Conservation (phyloP, 2,113 vertebrate species). For the Cettia cetti region DNA sequence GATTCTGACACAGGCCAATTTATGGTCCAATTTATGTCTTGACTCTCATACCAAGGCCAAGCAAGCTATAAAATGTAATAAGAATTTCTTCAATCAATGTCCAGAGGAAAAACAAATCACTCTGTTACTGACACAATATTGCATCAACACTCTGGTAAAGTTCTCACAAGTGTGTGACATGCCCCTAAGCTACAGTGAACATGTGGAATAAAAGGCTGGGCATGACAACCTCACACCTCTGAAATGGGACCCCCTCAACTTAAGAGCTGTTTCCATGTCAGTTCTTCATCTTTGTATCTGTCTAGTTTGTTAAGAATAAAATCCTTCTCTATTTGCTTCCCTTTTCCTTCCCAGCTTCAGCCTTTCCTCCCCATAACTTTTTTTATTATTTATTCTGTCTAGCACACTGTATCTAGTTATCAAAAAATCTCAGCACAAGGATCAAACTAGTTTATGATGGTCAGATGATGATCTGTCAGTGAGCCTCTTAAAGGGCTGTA, state of each 20-base stretch:
- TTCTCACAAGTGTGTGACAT: conserved; percentile 74
- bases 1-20: conserved; percentile 78
- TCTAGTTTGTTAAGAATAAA: conserved; percentile 39
- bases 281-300: conserved; percentile 16
- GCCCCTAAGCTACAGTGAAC: conserved; percentile 61
- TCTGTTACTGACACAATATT: conserved; percentile 72
- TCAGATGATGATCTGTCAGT: conserved; percentile 20
- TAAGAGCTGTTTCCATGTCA: conserved; percentile 22
- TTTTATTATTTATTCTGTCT: not conserved
- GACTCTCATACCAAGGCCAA: conserved; percentile 75
- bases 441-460: not conserved
- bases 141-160: conserved; percentile 72
- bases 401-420: not conserved
- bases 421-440: conserved; percentile 20
- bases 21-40: conserved; percentile 79
- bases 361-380: not conserved
- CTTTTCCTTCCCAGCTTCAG: not conserved
- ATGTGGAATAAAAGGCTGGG: conserved; percentile 1
- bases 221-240: not conserved
- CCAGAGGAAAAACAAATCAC: conserved; percentile 81
- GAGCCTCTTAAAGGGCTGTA: not conserved
- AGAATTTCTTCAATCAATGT: conserved; percentile 83
- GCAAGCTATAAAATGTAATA: conserved; percentile 80
- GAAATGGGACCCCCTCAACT: conserved; percentile 16
- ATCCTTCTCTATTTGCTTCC: not conserved